Conservation (phyloP, 2,113 vertebrate species). For the Ophiodon elongatus region DNA sequence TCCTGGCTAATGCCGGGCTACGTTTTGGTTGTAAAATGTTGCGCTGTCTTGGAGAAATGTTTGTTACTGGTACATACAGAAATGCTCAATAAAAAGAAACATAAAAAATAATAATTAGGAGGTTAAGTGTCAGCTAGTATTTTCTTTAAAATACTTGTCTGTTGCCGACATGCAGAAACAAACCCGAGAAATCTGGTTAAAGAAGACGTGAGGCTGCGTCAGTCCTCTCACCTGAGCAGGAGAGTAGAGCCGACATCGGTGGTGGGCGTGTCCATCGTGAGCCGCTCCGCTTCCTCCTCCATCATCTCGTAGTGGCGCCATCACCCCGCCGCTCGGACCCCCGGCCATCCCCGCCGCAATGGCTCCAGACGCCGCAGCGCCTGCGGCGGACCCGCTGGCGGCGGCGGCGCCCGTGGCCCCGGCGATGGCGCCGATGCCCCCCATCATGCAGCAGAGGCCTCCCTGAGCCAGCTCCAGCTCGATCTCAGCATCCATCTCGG, state of each 20-base stretch:
- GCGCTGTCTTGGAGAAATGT: too few species aligned
- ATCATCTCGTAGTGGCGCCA: conserved; percentile 30
- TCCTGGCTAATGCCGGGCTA: too few species aligned
- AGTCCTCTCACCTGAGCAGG: conserved; percentile 90
- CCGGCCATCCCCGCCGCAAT: conserved; percentile 35
- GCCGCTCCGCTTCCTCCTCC: conserved; percentile 16
- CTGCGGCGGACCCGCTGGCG: conserved; percentile 9
- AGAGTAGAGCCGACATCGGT: conserved; percentile 89
- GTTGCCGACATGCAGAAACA: neutral
- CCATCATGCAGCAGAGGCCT: conserved; percentile 85
- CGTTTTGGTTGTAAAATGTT: too few species aligned
- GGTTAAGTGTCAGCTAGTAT: too few species aligned
- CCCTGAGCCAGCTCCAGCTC: conserved; percentile 95
- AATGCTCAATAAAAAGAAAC: too few species aligned
- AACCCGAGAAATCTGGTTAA: neutral
- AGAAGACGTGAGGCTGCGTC: neutral
- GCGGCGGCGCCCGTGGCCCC: conserved; percentile 50
- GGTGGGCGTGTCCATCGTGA: conserved; percentile 66
- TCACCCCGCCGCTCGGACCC: conserved; percentile 30
- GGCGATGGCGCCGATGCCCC: conserved; percentile 74
- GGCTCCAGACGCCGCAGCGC: conserved; percentile 5
- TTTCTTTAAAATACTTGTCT: neutral
- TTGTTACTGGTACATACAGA: too few species aligned
- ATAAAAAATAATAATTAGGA: too few species aligned
- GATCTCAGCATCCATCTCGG: conserved; percentile 97